Base-by-base conservation (phyloP, 1,140 invertebrate species). In the Drosophila baimaii region DNA sequence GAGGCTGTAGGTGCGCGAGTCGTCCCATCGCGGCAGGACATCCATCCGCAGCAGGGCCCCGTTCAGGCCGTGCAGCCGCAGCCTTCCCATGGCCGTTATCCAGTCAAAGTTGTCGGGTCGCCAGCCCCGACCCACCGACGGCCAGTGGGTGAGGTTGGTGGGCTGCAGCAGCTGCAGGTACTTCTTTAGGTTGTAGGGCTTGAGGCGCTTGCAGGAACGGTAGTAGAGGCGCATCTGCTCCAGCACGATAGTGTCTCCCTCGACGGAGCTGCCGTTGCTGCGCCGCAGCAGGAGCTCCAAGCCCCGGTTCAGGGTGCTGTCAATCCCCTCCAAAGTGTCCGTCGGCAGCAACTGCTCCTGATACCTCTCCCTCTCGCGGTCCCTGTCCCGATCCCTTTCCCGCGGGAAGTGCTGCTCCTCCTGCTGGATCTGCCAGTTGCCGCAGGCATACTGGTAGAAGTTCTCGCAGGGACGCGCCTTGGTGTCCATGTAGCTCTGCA, bases 391-490 rank as follows among this genome's bases (percentile, higher is more conserved):
- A 9, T 80, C 72, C 21, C 66, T 62, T 13, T 79, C 76, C 25
- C 74, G 68, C 15, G 12, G 55, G 21, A 21, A 59, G 55, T 77
- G 59, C 27, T 79, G 65, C 68, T 78, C 75, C 47, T 79, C 63
- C 73, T 83, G 77, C 52, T 89, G 81, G 43, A 91, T 46, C 37
- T 88, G 81, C 90, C 90, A 91, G 54, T 90, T 86, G 29, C 90
- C 90, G 51, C 90, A 91, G 57, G 90, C 86, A 37, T 86, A 91
- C 56, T 91, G 90, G 80, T 91, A 91, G 46, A 91, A 91, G 47
- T 91, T 91, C 56, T 90, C 90, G 37, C 90, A 91, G 37, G 90
- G 90, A 35, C 73, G 72, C 37, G 77, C 77, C 33, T 57, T 72
- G 0, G 77, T 79, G 21, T 91, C 88, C 88, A 91, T 91, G 52